Conservation (phyloP, 1,140 invertebrate genomes). For the Dufourea novaeangliae region DNA sequence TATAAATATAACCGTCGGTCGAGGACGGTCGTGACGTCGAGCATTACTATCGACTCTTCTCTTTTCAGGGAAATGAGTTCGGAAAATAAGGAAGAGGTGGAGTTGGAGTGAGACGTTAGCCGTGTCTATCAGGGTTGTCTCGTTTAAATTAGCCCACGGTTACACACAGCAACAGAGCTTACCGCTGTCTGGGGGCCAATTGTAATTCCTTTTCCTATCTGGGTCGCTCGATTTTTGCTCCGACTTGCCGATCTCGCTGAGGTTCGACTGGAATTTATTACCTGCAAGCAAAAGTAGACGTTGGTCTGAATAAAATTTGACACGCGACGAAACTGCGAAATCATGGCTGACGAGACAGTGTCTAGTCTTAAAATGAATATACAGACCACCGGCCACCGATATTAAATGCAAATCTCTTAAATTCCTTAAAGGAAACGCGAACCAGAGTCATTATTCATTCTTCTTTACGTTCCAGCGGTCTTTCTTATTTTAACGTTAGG, state of each 20-base stretch:
- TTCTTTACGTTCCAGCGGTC: too few relatives aligned
- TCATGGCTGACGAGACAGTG: background rate
- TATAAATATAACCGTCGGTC: background rate
- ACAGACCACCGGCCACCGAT: too few relatives aligned
- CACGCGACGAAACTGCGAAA: background rate
- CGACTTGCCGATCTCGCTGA: conserved; percentile 87
- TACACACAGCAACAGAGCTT: conserved; percentile 54
- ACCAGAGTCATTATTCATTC: too few relatives aligned
- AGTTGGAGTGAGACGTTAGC: conserved; percentile 5
- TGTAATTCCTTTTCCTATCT: conserved; percentile 75
- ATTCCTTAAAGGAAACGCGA: too few relatives aligned
- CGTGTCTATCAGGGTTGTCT: conserved; percentile 8
- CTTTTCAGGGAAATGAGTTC: background rate
- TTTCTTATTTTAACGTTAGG: too few relatives aligned
- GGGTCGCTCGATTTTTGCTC: conserved; percentile 84
- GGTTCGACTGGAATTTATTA: conserved; percentile 85
- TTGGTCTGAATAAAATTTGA: conserved; percentile 4
- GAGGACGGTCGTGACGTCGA: background rate
- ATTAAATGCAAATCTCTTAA: too few relatives aligned
- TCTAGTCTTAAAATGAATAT: conserved; percentile 14
- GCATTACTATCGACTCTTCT: background rate
- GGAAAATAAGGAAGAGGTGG: background rate
- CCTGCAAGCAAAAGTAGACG: conserved; percentile 78
- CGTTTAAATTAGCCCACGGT: conserved; percentile 34
- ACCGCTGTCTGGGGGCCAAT: conserved; percentile 74